A percentile compares a stretch with the other conserved stretches of the same genome.
Conservation (phyloP, 2,797 vertebrate genomes). For the Chloroceryle amazona region DNA sequence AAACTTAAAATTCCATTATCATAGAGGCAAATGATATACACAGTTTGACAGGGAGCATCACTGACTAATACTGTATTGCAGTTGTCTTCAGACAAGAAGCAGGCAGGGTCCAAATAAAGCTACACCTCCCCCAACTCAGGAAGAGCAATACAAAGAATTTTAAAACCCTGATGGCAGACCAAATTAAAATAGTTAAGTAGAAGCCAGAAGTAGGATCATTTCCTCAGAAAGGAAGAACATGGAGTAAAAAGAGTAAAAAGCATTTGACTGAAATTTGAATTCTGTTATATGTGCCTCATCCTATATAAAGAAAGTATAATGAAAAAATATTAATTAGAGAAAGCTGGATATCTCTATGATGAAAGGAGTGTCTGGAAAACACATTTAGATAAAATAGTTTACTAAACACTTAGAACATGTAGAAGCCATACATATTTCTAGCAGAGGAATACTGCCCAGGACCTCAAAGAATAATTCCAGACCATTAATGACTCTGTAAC, state of each 20-base stretch:
- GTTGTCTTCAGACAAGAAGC: neutral
- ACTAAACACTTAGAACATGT: neutral
- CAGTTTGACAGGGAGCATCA: neutral
- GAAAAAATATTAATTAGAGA: neutral
- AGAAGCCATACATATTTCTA: neutral
- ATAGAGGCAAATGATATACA: neutral
- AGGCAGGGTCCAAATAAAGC: neutral
- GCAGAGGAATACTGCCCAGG: neutral
- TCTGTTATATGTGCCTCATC: neutral
- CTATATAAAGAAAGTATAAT: neutral
- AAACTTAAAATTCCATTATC: neutral
- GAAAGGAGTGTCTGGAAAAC: neutral
- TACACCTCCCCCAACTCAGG: neutral
- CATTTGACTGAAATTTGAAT: neutral
- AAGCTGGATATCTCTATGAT: neutral
- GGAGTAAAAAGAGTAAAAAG: neutral
- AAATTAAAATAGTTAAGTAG: neutral
- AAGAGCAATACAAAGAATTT: neutral
- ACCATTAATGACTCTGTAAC: neutral
- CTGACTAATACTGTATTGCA: neutral
- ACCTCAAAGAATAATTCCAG: neutral
- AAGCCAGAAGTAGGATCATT: accelerated
- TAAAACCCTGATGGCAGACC: neutral
- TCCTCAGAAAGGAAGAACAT: neutral
- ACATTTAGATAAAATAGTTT: neutral